Base-by-base conservation (phyloP, 2,797 vertebrate species). In the Thamnophis elegans region DNA sequence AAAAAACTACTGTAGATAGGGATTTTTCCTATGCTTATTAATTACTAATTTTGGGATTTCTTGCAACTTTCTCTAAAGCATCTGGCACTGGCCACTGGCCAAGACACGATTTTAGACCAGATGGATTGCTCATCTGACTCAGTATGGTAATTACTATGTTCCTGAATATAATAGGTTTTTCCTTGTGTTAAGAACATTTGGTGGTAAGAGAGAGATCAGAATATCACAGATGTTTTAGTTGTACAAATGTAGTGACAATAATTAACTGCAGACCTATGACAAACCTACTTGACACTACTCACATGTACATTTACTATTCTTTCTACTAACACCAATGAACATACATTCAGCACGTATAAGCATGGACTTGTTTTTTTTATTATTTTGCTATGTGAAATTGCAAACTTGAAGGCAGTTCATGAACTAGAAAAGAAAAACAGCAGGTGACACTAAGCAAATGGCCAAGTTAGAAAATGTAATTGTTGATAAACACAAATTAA, bases 31-130 rank as follows among this genome's bases (percentile, higher is more conserved):
- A 54, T 16, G 93, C 62, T 94, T 59, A 7, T 26, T 93, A 96
- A 93, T 88, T 94, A 88, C 59, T 90, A 86, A 95, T 86, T 51
- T 59, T 88, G 88, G 91, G 91, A n/a, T 94, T 96, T 95, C 92
- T 92, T 92, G 56, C 5, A 25, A 58, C 58, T 91, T 51, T 89
- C 73, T 93, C 92, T 90, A 91, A 94, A 95, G 94, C 91, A 89
- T 36, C 89, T 91, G 65, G 73, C n/a, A 10, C n/a, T 93, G 90
- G 90, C 51, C 91, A 12, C 14, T 91, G 90, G 53, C 85, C 91
- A 95, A 90, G 65, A 56, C 56, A 88, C 4, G 1, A n/a, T 90
- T 88, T 56, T 16, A 92, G 42, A 86, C 89, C 87, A 94, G 94
- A 92, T 0, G 53, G 62, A 91, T 87, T 55, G 53, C 47, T 73